Base-by-base conservation (phyloP, 2,797 vertebrate species). In the Bradypus variegatus region DNA sequence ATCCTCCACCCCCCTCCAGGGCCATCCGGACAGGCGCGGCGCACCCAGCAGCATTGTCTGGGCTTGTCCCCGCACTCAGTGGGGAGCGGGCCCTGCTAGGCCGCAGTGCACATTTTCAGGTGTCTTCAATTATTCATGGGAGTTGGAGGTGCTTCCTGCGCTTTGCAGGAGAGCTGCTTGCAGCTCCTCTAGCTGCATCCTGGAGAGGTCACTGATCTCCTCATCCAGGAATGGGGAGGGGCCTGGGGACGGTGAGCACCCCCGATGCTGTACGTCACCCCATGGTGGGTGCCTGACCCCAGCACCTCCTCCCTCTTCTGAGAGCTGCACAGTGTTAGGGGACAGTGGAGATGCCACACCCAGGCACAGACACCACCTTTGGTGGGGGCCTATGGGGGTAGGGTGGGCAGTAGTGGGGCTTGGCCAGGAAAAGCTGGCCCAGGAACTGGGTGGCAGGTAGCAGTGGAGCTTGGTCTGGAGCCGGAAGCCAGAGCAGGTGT, bases 61-160 rank as follows among this genome's bases (percentile, higher is more conserved):
- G 65, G 65, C 67, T 53, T 21, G 58, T 36, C n/a, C 41, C 76
- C 2, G 31, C 41, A 64, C 3, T 0, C 19, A 0, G 7, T 0
- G 55, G n/a, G 70, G 93, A 86, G 36, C 76, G 83, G 80, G n/a
- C 9, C 0, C 76, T 90, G 80, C 55, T 6, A 41, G 38, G 86
- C 91, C 21, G 80, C 64, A 3, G 77, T 0, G 0, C 90, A 86
- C 73, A 60, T 58, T 58, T 79, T 93, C 89, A 94, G 80, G 77
- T 41, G 82, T 75, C 81, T 93, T 96, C 91, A 94, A 88, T 95
- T 95, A 95, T 96, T 94, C 94, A 94, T 81, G 85, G 77, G 69
- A 41, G 65, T 79, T 64, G 72, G 94, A 84, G 90, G 84, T 91
- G 67, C 77, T 58, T 84, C 50, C 67, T 65, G 50, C 13, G 7